Base-by-base conservation (phyloP, 2,797 vertebrate species). In the Liparis tanakae region DNA sequence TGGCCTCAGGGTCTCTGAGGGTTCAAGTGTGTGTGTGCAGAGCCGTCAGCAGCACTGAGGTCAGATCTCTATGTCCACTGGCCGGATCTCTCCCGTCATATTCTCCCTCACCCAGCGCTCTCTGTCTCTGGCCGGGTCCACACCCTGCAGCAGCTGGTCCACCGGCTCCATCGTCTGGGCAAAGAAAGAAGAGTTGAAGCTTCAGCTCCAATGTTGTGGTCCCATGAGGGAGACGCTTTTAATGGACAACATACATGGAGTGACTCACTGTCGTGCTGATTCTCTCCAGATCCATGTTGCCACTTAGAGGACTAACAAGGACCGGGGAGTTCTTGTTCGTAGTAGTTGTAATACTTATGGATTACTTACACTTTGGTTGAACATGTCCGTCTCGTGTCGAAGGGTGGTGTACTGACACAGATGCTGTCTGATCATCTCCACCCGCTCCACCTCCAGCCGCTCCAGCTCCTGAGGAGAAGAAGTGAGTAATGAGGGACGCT, bases 361-460 rank as follows among this genome's bases (percentile, higher is more conserved):
- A 18, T 9, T 4, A 95, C 98, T 97, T 84, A 99, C 98, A 30
- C 98, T 97, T 95, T 99, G 98, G 95, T 99, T 99, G 94, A 99
- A 99, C 98, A 99, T 99, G 92, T 99, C 98, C 0, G 98, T 99
- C 90, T 99, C 98, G 0, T 99, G 98, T 43, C 98, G 93, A 46
- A 99, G 94, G 68, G 97, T 98, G 0, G 98, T 99, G 86, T 99
- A 99, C 85, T 98, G 98, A 88, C 96, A 96, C 76, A 99, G 95
- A 1, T 99, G 97, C 69, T 99, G 98, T 30, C 97, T 89, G 82
- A 99, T 98, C 95, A 98, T 96, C 91, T 99, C 98, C 60, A 98
- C 96, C 37, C 98, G 93, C 91, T 99, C 97, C 69, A 98, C 94
- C 92, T 99, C 98, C 89, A 99, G 90, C 65, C 96, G 94, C 89